Conservation (phyloP, 2,888 invertebrate species). For the Protophormia terraenovae region DNA sequence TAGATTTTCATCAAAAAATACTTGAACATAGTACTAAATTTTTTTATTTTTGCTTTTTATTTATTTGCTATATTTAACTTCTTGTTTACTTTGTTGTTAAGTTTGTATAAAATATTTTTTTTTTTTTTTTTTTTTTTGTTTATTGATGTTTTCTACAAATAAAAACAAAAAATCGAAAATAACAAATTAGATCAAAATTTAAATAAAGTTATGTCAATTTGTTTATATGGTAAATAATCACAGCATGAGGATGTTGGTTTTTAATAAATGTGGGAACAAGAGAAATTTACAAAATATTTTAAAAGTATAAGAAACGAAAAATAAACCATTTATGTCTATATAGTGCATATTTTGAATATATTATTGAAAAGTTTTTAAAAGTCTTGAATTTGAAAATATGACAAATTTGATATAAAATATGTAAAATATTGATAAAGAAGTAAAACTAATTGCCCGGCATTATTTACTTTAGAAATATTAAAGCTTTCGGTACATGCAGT, state of each 20-base stretch:
- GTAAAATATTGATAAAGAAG: too few relatives aligned
- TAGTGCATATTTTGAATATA: neutral
- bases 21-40: neutral
- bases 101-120: constrained; percentile 23
- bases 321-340: neutral
- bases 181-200: constrained; percentile 68
- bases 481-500: too few relatives aligned
- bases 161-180: constrained; percentile 17
- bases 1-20: constrained; percentile 48
- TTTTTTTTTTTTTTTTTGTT: constrained; percentile 6
- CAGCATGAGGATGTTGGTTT: constrained; percentile 57
- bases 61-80: constrained; percentile 32
- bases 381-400: too few relatives aligned
- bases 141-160: too few relatives aligned
- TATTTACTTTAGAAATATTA: too few relatives aligned
- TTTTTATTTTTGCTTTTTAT: neutral
- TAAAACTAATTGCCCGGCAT: too few relatives aligned
- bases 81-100: constrained; percentile 21
- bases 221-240: constrained; percentile 61
- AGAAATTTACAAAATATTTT: constrained; percentile 12
- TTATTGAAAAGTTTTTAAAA: neutral
- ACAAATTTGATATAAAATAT: too few relatives aligned
- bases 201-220: constrained; percentile 68
- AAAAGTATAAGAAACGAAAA: neutral
- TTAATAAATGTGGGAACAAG: constrained; percentile 64